Conservation (phyloP, 2,797 vertebrate species). For the Clarias laeviceps region DNA sequence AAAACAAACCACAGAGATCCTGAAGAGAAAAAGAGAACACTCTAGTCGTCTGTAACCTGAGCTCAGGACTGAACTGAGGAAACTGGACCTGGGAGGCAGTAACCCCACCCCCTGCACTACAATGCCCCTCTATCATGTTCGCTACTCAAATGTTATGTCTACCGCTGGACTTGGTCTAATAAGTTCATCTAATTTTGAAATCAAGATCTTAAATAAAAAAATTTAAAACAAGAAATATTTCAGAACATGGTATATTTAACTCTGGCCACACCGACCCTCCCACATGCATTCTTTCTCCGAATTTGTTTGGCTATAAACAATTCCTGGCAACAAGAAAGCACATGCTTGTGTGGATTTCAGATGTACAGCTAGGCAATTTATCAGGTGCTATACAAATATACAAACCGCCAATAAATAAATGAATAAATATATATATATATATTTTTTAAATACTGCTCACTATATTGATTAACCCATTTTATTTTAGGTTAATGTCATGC, state of each 20-base stretch:
- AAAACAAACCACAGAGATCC: background rate
- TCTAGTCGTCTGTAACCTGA: background rate
- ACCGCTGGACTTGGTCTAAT: background rate
- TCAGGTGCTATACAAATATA: background rate
- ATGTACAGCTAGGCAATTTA: background rate
- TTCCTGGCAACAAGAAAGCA: background rate
- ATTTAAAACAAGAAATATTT: background rate
- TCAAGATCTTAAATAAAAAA: background rate
- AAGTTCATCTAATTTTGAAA: too few species aligned
- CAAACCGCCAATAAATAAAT: background rate
- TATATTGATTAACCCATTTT: too few species aligned
- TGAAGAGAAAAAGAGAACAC: background rate
- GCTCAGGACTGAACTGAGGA: too few species aligned
- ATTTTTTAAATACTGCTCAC: too few species aligned
- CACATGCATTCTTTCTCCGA: background rate
- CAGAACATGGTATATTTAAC: background rate
- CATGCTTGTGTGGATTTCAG: too few species aligned
- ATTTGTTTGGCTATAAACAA: background rate
- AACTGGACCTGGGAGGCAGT: background rate
- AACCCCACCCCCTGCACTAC: too few species aligned
- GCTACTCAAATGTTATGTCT: background rate
- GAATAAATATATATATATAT: too few species aligned
- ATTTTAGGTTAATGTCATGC: background rate
- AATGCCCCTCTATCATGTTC: background rate
- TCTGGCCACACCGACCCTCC: background rate